Percentiles rank a stretch among this genome's conserved stretches.
Evolutionary conservation across 2,888 invertebrate species (phyloP).

Genomic region (Cremastinae sp.): DNA sequence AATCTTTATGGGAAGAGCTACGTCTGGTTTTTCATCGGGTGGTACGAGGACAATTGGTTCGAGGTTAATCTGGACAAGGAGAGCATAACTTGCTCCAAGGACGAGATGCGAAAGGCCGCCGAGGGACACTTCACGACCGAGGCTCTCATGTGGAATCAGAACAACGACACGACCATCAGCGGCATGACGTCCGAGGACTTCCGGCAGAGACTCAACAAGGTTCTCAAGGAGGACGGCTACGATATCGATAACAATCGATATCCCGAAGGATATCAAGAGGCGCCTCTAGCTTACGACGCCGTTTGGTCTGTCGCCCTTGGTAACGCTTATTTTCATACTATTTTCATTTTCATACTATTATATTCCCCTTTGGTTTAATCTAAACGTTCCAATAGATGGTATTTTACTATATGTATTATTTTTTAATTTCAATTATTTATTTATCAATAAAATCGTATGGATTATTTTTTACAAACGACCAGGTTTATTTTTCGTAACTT

Average conservation of each 20-base stretch:
- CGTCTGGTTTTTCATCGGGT: slow-evolving; percentile 99
- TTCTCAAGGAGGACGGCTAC: slow-evolving; percentile 89
- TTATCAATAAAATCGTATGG: no score
- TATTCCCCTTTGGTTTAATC: no score
- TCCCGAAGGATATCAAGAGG: slow-evolving; percentile 98
- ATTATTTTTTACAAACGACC: no score
- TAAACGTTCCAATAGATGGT: no score
- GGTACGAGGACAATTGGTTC: slow-evolving; percentile 99
- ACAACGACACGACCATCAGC: slow-evolving; percentile 95
- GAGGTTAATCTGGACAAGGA: slow-evolving; percentile 92
- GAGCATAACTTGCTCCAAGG: slow-evolving; percentile 94
- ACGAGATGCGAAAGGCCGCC: slow-evolving; percentile 96
- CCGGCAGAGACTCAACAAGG: slow-evolving; percentile 90
- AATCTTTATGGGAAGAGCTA: slow-evolving; percentile 96
- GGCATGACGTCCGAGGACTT: slow-evolving; percentile 98
- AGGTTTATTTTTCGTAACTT: no score
- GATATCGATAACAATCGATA: slow-evolving; percentile 93
- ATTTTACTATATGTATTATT: no score
- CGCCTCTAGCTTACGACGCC: slow-evolving; percentile 99
- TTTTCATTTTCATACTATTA: no score
- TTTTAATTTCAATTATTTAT: no score
- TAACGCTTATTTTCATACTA: no score
- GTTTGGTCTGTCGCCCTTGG: slow-evolving; percentile 99
- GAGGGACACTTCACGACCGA: slow-evolving; percentile 99
- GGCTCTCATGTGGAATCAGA: slow-evolving; percentile 99